phyloP scores from a whole-genome alignment of 2,113 vertebrate species.

The Micronycteris hirsuta region DNA sequence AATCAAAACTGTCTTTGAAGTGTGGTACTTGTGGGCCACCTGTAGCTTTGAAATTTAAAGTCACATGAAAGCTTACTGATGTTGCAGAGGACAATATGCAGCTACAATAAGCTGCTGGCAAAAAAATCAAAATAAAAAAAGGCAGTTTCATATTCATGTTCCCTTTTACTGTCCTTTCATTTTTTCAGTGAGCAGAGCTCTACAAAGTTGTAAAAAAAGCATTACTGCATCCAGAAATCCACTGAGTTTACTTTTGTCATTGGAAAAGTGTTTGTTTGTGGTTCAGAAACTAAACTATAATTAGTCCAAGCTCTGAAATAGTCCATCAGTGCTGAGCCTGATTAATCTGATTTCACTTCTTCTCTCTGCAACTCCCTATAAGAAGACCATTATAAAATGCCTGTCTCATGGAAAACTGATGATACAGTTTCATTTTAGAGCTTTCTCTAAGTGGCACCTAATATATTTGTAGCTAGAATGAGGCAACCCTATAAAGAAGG shows the following conservation, averaged over 20 bases:
- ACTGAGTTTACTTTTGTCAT: conserved; percentile 33
- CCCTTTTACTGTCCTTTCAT: conserved; percentile 69
- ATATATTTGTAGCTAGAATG: background rate
- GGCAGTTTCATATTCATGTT: conserved; percentile 77
- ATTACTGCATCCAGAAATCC: background rate
- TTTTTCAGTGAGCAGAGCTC: background rate
- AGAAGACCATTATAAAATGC: conserved; percentile 1
- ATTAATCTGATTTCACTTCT: background rate
- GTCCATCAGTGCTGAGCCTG: background rate
- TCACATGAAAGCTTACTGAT: conserved; percentile 76
- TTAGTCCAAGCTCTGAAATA: conserved; percentile 61
- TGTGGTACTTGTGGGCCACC: conserved; percentile 83
- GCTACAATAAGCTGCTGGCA: conserved; percentile 57
- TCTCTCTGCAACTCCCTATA: background rate
- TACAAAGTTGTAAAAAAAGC: conserved; percentile 59
- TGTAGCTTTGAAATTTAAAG: conserved; percentile 91
- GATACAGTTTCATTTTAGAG: background rate
- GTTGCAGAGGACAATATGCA: conserved; percentile 49
- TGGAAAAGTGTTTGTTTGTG: conserved; percentile 57
- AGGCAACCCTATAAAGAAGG: background rate
- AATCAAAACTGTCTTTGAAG: conserved; percentile 91
- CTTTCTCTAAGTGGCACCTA: background rate
- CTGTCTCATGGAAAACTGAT: background rate
- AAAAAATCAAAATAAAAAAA: conserved; percentile 63
- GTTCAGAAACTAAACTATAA: conserved; percentile 37